Evolutionary conservation across 2,888 invertebrate species (phyloP).

Genomic region (Volucella zonaria): DNA sequence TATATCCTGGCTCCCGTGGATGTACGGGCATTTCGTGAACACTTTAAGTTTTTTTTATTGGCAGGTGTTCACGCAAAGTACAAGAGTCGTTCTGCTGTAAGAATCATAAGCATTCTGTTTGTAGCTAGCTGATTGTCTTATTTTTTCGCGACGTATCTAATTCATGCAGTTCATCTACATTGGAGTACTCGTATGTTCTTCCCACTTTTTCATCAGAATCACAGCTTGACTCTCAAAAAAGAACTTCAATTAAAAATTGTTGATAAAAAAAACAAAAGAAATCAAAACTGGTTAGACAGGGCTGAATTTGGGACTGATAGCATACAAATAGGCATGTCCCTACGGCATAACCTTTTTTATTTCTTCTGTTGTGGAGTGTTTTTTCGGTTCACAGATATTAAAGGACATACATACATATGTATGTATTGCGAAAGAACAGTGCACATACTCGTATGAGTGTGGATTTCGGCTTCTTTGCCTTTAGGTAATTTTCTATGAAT

Average conservation of each 20-base stretch:
- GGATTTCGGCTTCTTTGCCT: slow-evolving; percentile 52
- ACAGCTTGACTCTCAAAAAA: slow-evolving; percentile 51
- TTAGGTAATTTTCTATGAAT: slow-evolving; percentile 45
- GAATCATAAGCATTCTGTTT: no score
- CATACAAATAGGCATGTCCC: slow-evolving; percentile 43
- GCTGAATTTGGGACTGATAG: slow-evolving; percentile 40
- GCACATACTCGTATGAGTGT: slow-evolving; percentile 29
- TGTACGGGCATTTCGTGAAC: no score
- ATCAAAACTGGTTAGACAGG: slow-evolving; percentile 28
- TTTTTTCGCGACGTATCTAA: no score
- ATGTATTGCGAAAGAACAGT: slow-evolving; percentile 25
- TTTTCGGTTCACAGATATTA: background rate
- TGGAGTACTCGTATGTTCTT: background rate
- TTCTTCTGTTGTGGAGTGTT: background rate
- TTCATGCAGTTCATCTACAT: no score
- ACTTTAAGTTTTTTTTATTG: no score
- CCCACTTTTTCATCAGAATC: slow-evolving; percentile 14
- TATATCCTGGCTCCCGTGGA: no score
- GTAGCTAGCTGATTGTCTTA: no score
- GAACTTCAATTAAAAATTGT: slow-evolving; percentile 66
- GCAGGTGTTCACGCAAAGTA: no score
- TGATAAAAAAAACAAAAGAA: background rate
- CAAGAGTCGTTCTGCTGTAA: no score
- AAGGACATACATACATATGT: slow-evolving; percentile 1
- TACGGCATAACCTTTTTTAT: slow-evolving; percentile 62